Evolutionary conservation across 2,113 vertebrate genomes (phyloP), one percentile per base, ranked within the genome.

Genomic region (Ifrita kowaldi): DNA sequence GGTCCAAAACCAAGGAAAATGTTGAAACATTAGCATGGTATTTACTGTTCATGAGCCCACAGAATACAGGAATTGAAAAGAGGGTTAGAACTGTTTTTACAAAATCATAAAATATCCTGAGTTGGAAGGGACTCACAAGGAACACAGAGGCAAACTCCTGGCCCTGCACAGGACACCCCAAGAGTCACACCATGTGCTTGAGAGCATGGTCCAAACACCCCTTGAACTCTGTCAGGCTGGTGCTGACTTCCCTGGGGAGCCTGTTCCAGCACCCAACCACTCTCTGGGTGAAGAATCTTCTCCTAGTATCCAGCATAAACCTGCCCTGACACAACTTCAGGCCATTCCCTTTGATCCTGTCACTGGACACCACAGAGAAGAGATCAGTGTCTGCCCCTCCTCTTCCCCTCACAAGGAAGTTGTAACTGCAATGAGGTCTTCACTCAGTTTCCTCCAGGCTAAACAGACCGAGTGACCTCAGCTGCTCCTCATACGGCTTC

Each of bases 401-500:
- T 59, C 6, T 52, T 44, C 18, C 3, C 18, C 55, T 69, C 23
- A 39, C 1, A 1, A 69, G 39, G 33, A 14, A 69, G 37, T 1
- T 60, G 27, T 7, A 33, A 19, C 27, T 53, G 37, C 63, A 69
- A 1, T 28, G 46, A 39, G 6, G 18, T 60, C 6, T 52, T 27
- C 17, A 26, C 12, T 60, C 55, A 39, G 28, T 28, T 11, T 27
- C 27, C 32, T 46, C 18, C 18, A 62, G 39, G 10, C 33, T 62
- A 19, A 69, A 28, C 19, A 62, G 55, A 52, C 1, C 39, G 16
- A 87, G 39, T 69, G 23, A 39, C 28, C 39, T 78, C 39, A 87
- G 33, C 15, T 1, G 1, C 23, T 44, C 22, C 37, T 27, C 33
- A 28, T 7, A 44, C 0, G 0, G 18, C 46, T 42, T 77, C 22